Base-by-base conservation (phyloP, 1,140 invertebrate species). In the Drosophila ficusphila region DNA sequence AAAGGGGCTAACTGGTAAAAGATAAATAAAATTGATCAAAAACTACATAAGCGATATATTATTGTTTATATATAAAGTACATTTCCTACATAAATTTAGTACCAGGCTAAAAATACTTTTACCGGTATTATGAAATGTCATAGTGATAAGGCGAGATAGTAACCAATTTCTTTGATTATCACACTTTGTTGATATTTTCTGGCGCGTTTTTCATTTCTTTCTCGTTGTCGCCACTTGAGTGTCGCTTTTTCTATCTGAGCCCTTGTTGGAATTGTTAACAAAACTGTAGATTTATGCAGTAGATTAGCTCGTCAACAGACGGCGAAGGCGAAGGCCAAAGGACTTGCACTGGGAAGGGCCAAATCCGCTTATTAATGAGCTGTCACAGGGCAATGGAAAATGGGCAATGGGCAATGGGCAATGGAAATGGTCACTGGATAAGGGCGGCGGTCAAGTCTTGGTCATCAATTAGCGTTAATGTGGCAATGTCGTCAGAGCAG, bases 311-410 rank as follows among this genome's bases (percentile, higher is more conserved):
- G 54, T 77, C 82, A 88, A 86, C 81, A 64, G 61, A 76, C 60
- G 58, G 57, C 29, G 42, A 76, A 64, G 58, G 57, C 29, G 42
- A 36, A 56, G 60, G 57, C 33, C 41, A 47, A 57, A 70, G 74
- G 56, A 58, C 33, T 36, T 72, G 25, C 25, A 12, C 36, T 54
- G 19, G 47, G 61, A 54, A 77, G 74, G 79, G 51, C 58, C 44
- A 85, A 86, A 85, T 85, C 81, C 81, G 76, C 56, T 81, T 85
- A 85, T 85, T 85, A 85, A 85, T 85, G 81, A 86, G 76, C 81
- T 85, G 82, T 86, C 81, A 79, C 67, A 29, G 29, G 53, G 9
- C 39, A 31, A 23, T 38, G 56, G 57, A 21, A 8, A 23, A 4
- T 9, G 23, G 18, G n/a, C 7, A 47, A 11, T 58, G 47, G 21